Evolutionary conservation across 1,140 invertebrate species (phyloP), one percentile per base, ranked within the genome.

Genomic region (Drosophila littoralis): DNA sequence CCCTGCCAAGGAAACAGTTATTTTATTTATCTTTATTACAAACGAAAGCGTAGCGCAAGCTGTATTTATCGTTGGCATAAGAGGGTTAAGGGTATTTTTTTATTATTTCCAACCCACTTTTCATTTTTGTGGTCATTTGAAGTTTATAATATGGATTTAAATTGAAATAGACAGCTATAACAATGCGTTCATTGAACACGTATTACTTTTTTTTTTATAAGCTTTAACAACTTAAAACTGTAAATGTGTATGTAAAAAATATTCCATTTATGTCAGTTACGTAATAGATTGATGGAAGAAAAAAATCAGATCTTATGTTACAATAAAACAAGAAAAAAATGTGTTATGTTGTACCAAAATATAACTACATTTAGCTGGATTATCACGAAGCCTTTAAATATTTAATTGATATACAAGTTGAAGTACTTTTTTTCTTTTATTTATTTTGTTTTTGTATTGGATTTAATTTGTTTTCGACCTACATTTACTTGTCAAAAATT

Each of bases 391-490:
- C 22, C 4, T 10, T 9, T 9, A 7, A 13, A 45, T 45, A 3
- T 15, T 33, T 52, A 43, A 43, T 36, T 36, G 10, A 8, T n/a
- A 5, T 12, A 9, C 5, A 36, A 22, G 0, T 9, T 7, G 9
- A 28, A 28, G 22, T 5, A 28, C 4, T 3, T 28, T 28, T 28
- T 28, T 3, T 28, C 22, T 28, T 28, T 28, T 28, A 28, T 55
- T 46, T 13, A 42, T 22, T 46, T 28, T n/a, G n/a, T 22, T 60
- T 35, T 17, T n/a, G 7, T 8, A 15, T 46, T 13, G 12, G 15
- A 38, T 13, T 17, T 54, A 67, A 73, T 68, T 73, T 60, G 33
- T 35, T 60, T 67, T 68, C 42, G 17, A 58, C 52, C 60, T 48
- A 48, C 48, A 60, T 35, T 54, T 28, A 46, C 64, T 55, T 73